Base-by-base conservation (phyloP, 2,888 invertebrate genomes). In the Zaprionus bogoriensis region DNA sequence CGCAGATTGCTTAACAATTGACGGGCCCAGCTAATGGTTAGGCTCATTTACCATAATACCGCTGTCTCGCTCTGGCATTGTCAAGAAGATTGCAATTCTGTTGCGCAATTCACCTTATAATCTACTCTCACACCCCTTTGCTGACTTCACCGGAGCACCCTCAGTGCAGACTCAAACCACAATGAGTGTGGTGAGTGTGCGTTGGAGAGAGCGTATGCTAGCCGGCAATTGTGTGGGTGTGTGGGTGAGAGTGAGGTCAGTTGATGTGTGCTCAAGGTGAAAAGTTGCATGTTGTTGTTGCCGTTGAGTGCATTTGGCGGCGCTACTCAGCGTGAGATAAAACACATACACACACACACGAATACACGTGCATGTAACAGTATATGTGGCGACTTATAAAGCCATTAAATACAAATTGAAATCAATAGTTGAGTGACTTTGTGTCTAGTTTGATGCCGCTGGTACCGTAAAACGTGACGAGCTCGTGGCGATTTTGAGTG, bases 401-500 rank as follows among this genome's bases (percentile, higher is more conserved):
- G 67, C 27, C 67, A 70, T 66, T 72, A 61, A 44, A 52, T 57
- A 38, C 57, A 57, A 70, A 61, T 70, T 72, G 73, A 72, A 72
- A 70, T 61, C 70, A 66, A 72, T 72, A 61, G 70, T 66, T 72
- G 45, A 44, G 67, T 52, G 72, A 54, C 45, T 42, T 46, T 61
- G 19, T 36, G 20, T 14, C 38, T 19, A n/a, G 17, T 45, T 36
- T 45, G 2, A n/a, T 25, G 30, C 14, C 14, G 36, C 20, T 23
- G 42, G 50, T 50, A 38, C 36, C 60, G 44, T 53, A 38, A 66
- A 61, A 67, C 67, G 70, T 67, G 61, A 39, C 39, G 42, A 58
- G 30, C 23, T 42, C 36, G 46, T 23, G 32, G 22, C 36, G 47
- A 22, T 47, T 47, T 36, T n/a, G 44, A 38, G 47, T 51, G 62